A percentile compares a stretch with the other conserved stretches of the same genome.
Conservation (phyloP, 2,113 vertebrate species). For the Hucho hucho region DNA sequence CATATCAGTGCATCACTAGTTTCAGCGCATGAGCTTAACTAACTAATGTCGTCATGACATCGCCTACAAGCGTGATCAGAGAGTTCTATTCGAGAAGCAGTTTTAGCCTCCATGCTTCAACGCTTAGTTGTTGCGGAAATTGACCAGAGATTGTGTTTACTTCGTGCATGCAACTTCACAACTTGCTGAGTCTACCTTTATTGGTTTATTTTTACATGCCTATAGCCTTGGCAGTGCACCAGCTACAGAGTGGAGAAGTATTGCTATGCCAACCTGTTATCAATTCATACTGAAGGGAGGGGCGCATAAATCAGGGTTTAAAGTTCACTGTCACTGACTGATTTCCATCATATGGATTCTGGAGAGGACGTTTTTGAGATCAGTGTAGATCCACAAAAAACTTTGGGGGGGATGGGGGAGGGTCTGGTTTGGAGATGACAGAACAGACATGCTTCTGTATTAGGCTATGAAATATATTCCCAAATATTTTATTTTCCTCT, state of each 20-base stretch:
- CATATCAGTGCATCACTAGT: no score
- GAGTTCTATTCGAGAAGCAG: no score
- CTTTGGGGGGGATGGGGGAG: background rate
- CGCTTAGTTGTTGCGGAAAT: background rate
- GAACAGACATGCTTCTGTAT: no score
- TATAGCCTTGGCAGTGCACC: conserved; percentile 24
- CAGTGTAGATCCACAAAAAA: background rate
- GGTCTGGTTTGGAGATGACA: background rate
- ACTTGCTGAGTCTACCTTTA: no score
- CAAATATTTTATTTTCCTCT: no score
- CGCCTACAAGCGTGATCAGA: no score
- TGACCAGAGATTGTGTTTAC: background rate
- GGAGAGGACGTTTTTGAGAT: background rate
- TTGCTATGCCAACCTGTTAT: conserved; percentile 47
- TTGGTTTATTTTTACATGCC: conserved; percentile 39
- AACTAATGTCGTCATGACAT: no score
- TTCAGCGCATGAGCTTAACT: no score
- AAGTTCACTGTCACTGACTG: background rate
- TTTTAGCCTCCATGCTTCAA: no score
- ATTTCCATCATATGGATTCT: background rate
- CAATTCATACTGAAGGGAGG: conserved; percentile 29
- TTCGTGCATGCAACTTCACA: no score
- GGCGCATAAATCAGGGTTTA: background rate
- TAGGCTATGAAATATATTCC: no score
- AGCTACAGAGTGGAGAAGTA: conserved; percentile 25